Conservation (phyloP, 92 coral and sea anemone species). For the Phenganax stokvisi region DNA sequence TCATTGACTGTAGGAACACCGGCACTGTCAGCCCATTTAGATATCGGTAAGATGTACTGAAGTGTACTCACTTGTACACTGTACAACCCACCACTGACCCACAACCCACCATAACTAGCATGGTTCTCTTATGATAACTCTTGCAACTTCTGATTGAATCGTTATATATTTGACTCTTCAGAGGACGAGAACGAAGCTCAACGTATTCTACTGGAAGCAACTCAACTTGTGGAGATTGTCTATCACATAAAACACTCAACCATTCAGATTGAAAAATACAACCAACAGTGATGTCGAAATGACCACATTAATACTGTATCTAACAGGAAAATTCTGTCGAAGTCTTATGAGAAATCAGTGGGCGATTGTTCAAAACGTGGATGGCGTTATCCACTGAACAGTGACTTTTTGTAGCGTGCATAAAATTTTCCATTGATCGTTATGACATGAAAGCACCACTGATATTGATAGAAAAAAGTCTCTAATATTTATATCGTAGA, state of each 20-base stretch:
- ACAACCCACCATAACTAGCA: too few species aligned
- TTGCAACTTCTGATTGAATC: not conserved
- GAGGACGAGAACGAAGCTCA: conserved; percentile 22
- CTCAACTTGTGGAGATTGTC: conserved; percentile 24
- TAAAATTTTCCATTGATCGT: too few species aligned
- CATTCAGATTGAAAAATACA: conserved; percentile 69
- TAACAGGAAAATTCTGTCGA: not conserved
- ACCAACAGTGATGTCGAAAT: conserved; percentile 40
- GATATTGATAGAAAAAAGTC: too few species aligned
- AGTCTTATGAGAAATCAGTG: too few species aligned
- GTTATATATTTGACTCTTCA: not conserved
- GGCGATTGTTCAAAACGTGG: too few species aligned
- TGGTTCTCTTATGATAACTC: not conserved
- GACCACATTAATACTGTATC: not conserved
- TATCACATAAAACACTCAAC: conserved; percentile 68
- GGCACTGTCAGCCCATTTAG: conserved; percentile 84
- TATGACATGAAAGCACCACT: too few species aligned
- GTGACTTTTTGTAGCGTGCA: too few species aligned
- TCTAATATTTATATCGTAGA: too few species aligned
- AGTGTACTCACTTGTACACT: too few species aligned
- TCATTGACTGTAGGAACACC: conserved; percentile 88
- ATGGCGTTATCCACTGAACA: too few species aligned
- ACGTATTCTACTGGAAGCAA: conserved; percentile 24
- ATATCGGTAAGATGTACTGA: conserved; percentile 56
- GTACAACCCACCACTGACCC: not conserved